Evolutionary conservation across 37 sponge, comb jelly and placozoan species (phyloP).

Genomic region (Lycopodina hypogea): DNA sequence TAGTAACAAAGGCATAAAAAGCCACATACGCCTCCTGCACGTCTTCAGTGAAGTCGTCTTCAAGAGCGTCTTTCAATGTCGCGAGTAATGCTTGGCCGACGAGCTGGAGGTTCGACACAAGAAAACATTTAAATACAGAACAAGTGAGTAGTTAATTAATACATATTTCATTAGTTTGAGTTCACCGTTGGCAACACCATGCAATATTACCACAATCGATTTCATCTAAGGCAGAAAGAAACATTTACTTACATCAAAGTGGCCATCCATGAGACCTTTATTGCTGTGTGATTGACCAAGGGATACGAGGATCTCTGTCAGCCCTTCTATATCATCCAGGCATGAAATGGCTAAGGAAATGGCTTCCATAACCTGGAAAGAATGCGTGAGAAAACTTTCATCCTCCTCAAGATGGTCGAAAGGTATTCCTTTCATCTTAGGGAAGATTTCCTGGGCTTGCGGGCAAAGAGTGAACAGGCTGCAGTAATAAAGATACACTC

Average conservation of each 20-base stretch:
- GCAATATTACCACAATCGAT: too few species aligned
- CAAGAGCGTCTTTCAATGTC: constrained; percentile 48
- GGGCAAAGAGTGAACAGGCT: constrained; percentile 61
- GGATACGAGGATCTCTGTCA: constrained; percentile 19
- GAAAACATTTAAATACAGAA: too few species aligned
- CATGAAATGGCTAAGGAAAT: constrained; percentile 38
- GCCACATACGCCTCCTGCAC: constrained; percentile 53
- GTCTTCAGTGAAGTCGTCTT: constrained; percentile 44
- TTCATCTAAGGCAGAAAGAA: too few species aligned
- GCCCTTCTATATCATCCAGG: constrained; percentile 41
- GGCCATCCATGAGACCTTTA: constrained; percentile 34
- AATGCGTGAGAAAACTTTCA: constrained; percentile 31
- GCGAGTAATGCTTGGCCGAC: constrained; percentile 57
- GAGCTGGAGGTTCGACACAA: constrained; percentile 19
- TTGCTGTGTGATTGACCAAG: constrained; percentile 40
- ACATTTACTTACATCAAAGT: constrained; percentile 56
- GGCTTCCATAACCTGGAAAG: constrained; percentile 48
- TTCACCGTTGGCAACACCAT: too few species aligned
- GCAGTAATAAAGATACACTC: background rate
- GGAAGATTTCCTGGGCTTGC: constrained; percentile 37
- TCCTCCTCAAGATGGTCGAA: constrained; percentile 26
- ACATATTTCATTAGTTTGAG: too few species aligned
- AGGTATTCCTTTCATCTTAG: constrained; percentile 44
- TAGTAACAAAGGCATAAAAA: constrained; percentile 39
- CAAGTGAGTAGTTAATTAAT: too few species aligned